These are phyloP conservation scores for Lepidurus packardi DNA, from an alignment of 1,140 invertebrate genomes.

Conservation along the genomic window DNA sequence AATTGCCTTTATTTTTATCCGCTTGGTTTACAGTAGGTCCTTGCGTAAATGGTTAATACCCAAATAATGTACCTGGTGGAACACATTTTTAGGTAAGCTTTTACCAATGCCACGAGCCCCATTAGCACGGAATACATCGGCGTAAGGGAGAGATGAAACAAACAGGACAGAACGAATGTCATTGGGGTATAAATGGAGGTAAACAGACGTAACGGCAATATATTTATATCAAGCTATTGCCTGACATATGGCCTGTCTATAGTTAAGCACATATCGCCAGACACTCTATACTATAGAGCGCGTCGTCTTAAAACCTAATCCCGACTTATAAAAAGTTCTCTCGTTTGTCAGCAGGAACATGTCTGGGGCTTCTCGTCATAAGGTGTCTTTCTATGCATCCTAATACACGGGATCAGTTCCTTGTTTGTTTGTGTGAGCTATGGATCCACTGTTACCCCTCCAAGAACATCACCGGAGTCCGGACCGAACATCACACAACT, in stretches of 20 bases:
- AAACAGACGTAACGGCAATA: too few species aligned
- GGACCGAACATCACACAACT: neutral
- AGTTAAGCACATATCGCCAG: neutral
- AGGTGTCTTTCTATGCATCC: conserved; percentile 4
- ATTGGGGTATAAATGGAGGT: too few species aligned
- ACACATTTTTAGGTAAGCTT: too few species aligned
- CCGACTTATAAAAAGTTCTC: neutral
- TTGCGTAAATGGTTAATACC: too few species aligned
- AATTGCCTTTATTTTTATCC: too few species aligned
- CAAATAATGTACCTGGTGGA: too few species aligned
- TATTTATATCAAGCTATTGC: neutral
- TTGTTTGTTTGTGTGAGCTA: neutral
- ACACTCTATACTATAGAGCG: neutral
- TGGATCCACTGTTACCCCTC: conserved; percentile 13
- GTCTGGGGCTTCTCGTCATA: neutral
- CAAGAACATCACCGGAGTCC: neutral
- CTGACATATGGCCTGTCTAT: neutral
- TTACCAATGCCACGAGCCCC: too few species aligned
- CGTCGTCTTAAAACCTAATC: neutral
- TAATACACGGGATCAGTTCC: neutral
- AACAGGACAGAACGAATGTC: too few species aligned
- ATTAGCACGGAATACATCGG: too few species aligned
- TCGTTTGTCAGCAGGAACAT: conserved; percentile 13
- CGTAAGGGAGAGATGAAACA: too few species aligned
- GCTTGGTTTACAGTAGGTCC: too few species aligned